Evolutionary conservation across 2,113 vertebrate species (phyloP).

Genomic region (Prunella fulvescens): DNA sequence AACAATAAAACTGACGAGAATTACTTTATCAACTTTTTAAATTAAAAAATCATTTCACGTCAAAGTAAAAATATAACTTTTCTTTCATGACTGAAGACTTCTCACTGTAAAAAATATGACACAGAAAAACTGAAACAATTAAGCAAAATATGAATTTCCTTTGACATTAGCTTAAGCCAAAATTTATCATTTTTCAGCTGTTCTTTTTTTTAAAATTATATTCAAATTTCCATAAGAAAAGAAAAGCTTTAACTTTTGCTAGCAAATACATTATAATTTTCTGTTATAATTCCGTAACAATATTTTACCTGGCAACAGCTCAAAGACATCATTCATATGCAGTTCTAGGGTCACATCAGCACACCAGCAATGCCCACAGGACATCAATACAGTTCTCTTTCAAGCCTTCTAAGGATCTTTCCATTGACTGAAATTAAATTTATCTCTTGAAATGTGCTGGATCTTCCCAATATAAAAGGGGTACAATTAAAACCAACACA

Average conservation of each 20-base stretch:
- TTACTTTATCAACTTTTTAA: background rate
- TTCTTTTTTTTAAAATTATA: background rate
- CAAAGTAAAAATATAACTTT: background rate
- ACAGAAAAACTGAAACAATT: background rate
- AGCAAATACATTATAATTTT: background rate
- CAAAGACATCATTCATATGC: background rate
- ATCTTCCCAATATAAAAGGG: background rate
- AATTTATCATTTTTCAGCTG: background rate
- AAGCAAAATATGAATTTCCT: background rate
- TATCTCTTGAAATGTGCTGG: background rate
- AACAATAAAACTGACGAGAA: background rate
- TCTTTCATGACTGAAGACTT: background rate
- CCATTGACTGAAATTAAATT: background rate
- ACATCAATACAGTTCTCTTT: background rate
- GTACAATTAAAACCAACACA: background rate
- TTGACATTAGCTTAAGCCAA: background rate
- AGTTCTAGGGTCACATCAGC: background rate
- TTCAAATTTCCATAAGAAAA: background rate
- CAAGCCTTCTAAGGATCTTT: background rate
- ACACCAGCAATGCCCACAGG: background rate
- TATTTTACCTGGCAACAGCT: background rate
- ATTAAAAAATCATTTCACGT: background rate
- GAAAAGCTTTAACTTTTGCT: background rate
- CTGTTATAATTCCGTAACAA: background rate
- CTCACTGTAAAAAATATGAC: background rate